Evolutionary conservation across 2,797 vertebrate species (phyloP), one percentile per base, ranked within the genome.

Genomic region (Ctenosaura bakeri): DNA sequence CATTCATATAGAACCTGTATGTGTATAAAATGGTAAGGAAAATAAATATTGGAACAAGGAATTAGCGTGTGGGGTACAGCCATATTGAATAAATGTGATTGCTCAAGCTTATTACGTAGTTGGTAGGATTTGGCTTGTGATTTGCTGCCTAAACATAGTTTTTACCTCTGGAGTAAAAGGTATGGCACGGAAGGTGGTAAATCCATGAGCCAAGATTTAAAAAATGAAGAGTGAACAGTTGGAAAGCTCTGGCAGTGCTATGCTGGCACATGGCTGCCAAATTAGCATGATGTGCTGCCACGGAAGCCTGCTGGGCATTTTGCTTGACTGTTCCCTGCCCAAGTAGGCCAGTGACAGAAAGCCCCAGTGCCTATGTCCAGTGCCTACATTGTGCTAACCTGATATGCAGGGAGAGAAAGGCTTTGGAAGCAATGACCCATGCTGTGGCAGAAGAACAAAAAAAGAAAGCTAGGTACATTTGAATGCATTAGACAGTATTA

Each of bases 171-270:
- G 50, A 91, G 92, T 88, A 10, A 95, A 92, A 95, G 91, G 90
- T 35, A 0, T 93, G 90, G 87, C 90, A 93, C n/a, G 90, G 87
- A 92, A 78, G 89, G 86, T 94, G 79, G 56, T 59, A 86, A 74
- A 87, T 95, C 83, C 85, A 88, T 83, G 82, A 95, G 95, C 94
- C 95, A 97, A 96, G 91, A 95, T 90, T 69, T 46, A 88, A 93
- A 95, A 71, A 96, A 95, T 56, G 82, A 88, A 95, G 91, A 94
- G 22, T 12, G 92, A 95, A 80, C 94, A 96, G 91, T 89, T 95
- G 95, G 94, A 96, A 90, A 56, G 46, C 76, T 87, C 90, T 85
- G 85, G 86, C 91, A 93, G 80, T 54, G 85, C 80, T 93, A 80
- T 73, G 83, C 95, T 94, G 92, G 89, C 89, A 82, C 0, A 0